Percentiles rank a stretch among this genome's conserved stretches.
Conservation (phyloP, 1,140 invertebrate species). For the Venustaconcha ellipsiformis region DNA sequence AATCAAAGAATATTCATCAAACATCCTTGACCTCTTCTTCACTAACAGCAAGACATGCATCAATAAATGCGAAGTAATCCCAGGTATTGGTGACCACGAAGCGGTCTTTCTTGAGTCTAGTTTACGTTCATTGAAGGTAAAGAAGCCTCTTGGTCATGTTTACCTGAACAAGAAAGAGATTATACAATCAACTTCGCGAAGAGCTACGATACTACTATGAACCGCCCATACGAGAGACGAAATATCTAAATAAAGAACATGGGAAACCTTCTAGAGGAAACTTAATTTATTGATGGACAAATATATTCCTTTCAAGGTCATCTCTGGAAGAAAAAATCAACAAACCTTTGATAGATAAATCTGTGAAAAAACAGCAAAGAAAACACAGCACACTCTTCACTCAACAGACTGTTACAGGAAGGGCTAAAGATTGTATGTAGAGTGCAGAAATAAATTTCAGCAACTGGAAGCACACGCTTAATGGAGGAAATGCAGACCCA, state of each 20-base stretch:
- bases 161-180: not conserved
- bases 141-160: not conserved
- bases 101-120: constrained; percentile 12
- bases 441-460: not conserved
- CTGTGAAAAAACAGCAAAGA: not conserved
- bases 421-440: not conserved
- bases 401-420: not conserved
- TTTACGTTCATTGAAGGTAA: not conserved
- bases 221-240: not conserved
- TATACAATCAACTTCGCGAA: not conserved
- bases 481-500: not conserved
- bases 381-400: constrained; percentile 1
- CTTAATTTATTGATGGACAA: not conserved
- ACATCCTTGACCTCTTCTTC: constrained; percentile 17
- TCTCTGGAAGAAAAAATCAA: not conserved
- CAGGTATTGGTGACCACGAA: constrained; percentile 13
- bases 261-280: not conserved
- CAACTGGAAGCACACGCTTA: not conserved
- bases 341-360: constrained; percentile 13
- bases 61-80: constrained; percentile 1
- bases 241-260: not conserved
- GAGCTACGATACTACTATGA: not conserved
- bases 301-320: constrained; percentile 4
- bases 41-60: constrained; percentile 11
- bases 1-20: constrained; percentile 14